Evolutionary conservation across 1,140 invertebrate genomes (phyloP).

Genomic region (Dreissena rostriformis): DNA sequence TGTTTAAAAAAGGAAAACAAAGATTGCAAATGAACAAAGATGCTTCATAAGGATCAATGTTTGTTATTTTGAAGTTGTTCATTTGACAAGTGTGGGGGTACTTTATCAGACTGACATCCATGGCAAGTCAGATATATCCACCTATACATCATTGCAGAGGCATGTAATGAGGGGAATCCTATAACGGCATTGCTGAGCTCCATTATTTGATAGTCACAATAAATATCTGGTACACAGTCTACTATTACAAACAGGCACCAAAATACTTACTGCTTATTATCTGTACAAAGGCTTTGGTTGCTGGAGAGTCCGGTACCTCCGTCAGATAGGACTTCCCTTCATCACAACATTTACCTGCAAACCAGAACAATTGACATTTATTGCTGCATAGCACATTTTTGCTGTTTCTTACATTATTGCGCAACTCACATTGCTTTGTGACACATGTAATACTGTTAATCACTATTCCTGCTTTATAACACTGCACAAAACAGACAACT

Average conservation of each 20-base stretch:
- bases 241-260: neutral
- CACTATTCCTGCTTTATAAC: neutral
- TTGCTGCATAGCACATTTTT: neutral
- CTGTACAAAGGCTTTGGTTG: constrained; percentile 81
- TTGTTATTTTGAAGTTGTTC: too few species aligned
- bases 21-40: too few species aligned
- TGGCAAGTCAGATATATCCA: too few species aligned
- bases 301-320: constrained; percentile 87
- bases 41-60: too few species aligned
- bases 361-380: constrained; percentile 8
- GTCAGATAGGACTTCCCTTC: constrained; percentile 88
- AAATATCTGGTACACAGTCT: neutral
- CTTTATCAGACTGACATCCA: too few species aligned
- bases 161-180: too few species aligned
- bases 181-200: too few species aligned
- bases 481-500: neutral
- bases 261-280: constrained; percentile 75
- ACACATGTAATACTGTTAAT: neutral
- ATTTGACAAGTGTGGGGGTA: too few species aligned
- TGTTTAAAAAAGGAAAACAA: too few species aligned
- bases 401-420: neutral
- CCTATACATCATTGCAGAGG: too few species aligned
- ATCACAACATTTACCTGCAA: constrained; percentile 85
- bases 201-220: neutral
- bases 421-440: neutral